Evolutionary conservation across 2,888 invertebrate species (phyloP), one percentile per base, ranked within the genome.

Genomic region (Platypus cylindrus): DNA sequence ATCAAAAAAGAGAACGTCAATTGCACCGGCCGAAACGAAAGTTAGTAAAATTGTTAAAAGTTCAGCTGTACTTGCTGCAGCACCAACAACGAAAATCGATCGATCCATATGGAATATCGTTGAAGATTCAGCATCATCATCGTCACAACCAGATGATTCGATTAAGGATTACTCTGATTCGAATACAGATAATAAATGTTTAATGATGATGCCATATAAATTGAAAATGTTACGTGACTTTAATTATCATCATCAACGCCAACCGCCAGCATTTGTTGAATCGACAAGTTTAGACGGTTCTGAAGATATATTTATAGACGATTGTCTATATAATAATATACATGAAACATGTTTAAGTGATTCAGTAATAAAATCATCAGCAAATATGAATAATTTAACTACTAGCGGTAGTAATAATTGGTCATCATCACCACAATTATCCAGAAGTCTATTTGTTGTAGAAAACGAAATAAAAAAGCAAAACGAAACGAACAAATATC

Each of bases 91-190:
- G 3, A 48, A 47, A 8, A 25, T 40, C 3, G 33, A 41, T 15
- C 32, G 34, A 12, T 36, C 14, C 12, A 67, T 69, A 47, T 69
- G 68, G 68, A 65, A 64, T 45, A 68, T 68, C 30, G 53, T 64
- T 15, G 68, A 69, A 55, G 60, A 61, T 0, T 63, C 66, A 1
- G 58, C 58, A 0, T 34, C 40, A 30, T 63, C 62, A 14, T 54
- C 53, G 1, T 58, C 57, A 0, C 53, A 54, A 2, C 46, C 50
- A 5, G 44, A 44, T n/a, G 52, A 51, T 25, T 50, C 48, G 1
- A 22, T 48, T 7, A 47, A 47, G 15, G 47, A 48, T 17, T n/a
- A n/a, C n/a, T 32, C 40, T 4, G 38, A 46, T 16, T 38, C 36
- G 11, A 32, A 31, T 29, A 37, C 39, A 34, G 41, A 42, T 9